Evolutionary conservation across 1,140 invertebrate genomes (phyloP).

Genomic region (Tetramorium alpestre): DNA sequence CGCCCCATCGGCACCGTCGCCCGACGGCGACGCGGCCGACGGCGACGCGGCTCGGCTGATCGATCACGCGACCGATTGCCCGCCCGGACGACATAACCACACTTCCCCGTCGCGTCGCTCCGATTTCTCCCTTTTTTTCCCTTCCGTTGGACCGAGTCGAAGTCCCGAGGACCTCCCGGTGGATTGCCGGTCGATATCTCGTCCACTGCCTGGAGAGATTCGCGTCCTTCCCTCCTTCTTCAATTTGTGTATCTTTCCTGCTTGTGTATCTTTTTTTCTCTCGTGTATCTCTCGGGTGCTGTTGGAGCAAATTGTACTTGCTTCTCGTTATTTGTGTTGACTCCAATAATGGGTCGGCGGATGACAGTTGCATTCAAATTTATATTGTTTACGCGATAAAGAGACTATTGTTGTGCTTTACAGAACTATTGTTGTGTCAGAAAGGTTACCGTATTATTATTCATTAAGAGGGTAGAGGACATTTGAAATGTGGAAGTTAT

Average conservation of each 20-base stretch:
- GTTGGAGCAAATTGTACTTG: neutral
- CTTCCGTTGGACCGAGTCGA: neutral
- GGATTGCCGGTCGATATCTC: constrained; percentile 12
- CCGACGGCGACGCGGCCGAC: constrained; percentile 11
- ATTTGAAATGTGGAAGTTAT: neutral
- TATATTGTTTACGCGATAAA: neutral
- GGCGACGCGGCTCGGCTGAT: constrained; percentile 56
- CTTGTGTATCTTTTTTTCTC: too few species aligned
- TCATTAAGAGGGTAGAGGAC: neutral
- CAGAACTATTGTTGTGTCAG: neutral
- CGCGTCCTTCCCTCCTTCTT: neutral
- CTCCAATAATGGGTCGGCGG: neutral
- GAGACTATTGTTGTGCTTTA: neutral
- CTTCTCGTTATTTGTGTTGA: neutral
- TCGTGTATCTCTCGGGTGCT: neutral
- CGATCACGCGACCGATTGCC: constrained; percentile 53
- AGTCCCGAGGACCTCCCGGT: neutral
- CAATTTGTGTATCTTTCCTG: neutral
- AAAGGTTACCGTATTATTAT: neutral
- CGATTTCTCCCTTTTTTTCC: neutral
- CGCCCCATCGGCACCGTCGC: neutral
- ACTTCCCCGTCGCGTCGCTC: constrained; percentile 49
- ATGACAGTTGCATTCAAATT: neutral
- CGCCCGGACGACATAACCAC: constrained; percentile 77
- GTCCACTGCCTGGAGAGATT: neutral